Percentiles rank a stretch among this genome's conserved stretches.
Conservation (phyloP, 2,113 vertebrate species). For the Empidonax alnorum region DNA sequence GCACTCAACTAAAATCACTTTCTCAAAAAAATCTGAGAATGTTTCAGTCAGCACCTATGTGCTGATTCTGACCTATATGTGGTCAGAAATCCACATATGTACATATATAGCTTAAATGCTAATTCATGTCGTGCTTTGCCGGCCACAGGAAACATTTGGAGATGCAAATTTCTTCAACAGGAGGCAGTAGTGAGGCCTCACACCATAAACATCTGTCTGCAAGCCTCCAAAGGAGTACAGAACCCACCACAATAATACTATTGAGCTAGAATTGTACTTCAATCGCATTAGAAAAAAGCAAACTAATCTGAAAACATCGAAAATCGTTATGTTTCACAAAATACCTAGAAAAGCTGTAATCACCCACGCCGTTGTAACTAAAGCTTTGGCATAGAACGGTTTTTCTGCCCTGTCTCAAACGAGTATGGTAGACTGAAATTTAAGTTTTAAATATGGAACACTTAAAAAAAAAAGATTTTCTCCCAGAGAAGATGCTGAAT, state of each 20-base stretch:
- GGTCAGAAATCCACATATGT: neutral
- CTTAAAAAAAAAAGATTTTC: neutral
- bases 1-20: neutral
- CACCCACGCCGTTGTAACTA: neutral
- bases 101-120: neutral
- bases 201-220: neutral
- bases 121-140: neutral
- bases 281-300: neutral
- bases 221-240: neutral
- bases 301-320: neutral
- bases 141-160: neutral
- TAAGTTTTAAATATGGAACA: neutral
- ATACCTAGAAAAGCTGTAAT: neutral
- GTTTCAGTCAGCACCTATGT: neutral
- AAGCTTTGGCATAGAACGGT: neutral
- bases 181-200: neutral
- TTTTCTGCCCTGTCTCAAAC: neutral
- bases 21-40: neutral
- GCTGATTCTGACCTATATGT: neutral
- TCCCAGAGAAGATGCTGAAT: neutral
- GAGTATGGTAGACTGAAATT: neutral
- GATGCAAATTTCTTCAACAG: neutral
- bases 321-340: neutral
- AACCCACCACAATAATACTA: neutral
- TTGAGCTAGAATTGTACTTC: neutral